Evolutionary conservation across 2,888 invertebrate genomes (phyloP).

Genomic region (Cheilosia vernalis): DNA sequence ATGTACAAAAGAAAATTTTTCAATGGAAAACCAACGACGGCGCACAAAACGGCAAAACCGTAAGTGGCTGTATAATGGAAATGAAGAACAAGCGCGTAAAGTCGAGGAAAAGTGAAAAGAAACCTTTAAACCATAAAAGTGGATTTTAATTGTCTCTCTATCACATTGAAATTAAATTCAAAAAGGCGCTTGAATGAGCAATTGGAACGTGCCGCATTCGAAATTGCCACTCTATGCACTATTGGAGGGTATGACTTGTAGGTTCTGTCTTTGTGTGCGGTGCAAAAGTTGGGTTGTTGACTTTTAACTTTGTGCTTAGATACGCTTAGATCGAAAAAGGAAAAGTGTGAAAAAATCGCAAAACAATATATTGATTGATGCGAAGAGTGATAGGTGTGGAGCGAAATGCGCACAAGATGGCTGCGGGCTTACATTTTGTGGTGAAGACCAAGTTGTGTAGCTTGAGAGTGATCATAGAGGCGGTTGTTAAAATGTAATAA

Average conservation of each 20-base stretch:
- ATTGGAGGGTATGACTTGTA: background rate
- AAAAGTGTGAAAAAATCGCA: background rate
- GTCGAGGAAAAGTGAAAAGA: constrained; percentile 34
- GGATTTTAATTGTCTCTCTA: constrained; percentile 55
- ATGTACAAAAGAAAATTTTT: constrained; percentile 22
- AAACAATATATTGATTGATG: constrained; percentile 1
- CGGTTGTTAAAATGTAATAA: too few relatives aligned
- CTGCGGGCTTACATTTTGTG: background rate
- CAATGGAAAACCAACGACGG: constrained; percentile 7
- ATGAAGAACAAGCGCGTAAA: constrained; percentile 14
- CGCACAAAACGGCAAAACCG: constrained; percentile 1
- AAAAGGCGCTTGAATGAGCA: constrained; percentile 36
- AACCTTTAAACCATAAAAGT: constrained; percentile 62
- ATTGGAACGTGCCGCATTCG: constrained; percentile 20
- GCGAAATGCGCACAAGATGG: background rate
- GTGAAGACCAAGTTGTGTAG: background rate
- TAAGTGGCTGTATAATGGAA: background rate
- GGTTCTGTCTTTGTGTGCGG: background rate
- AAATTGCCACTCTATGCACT: constrained; percentile 21
- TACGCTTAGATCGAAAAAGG: background rate
- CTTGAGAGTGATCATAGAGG: too few relatives aligned
- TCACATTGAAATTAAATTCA: constrained; percentile 22
- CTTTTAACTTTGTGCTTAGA: constrained; percentile 4
- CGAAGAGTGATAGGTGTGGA: background rate
- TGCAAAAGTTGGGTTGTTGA: constrained; percentile 14